Percentiles rank a stretch among this genome's conserved stretches.
These are phyloP conservation scores for Cydia pomonella DNA, from an alignment of 1,140 invertebrate genomes.

Conservation along the genomic window DNA sequence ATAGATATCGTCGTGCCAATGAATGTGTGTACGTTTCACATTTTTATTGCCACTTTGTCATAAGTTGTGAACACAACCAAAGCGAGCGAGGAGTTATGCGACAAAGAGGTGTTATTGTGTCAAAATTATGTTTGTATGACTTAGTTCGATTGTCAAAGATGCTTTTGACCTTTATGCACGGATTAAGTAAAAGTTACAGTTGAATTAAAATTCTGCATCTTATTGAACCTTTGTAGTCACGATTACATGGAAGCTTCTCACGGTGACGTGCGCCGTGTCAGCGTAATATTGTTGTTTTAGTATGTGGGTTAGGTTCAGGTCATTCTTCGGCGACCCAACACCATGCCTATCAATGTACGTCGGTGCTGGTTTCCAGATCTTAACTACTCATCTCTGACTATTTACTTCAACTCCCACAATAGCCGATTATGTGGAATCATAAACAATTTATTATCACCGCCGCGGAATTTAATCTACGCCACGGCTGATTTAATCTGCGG, in stretches of 20 bases:
- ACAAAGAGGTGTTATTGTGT: too few species aligned
- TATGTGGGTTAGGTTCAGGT: too few species aligned
- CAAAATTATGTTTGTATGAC: too few species aligned
- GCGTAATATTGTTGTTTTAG: too few species aligned
- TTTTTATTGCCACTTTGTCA: slow-evolving; percentile 1
- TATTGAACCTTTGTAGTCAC: background rate
- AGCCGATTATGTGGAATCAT: background rate
- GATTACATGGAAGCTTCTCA: background rate
- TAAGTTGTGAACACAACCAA: background rate
- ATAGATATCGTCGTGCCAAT: background rate
- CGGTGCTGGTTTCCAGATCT: background rate
- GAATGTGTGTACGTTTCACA: background rate
- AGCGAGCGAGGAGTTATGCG: background rate
- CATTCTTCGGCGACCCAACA: too few species aligned
- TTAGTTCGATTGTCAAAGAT: too few species aligned
- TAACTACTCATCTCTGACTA: background rate
- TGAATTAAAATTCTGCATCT: background rate
- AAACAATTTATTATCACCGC: background rate
- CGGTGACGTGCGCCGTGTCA: too few species aligned
- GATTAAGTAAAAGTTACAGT: background rate
- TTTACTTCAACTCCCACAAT: too few species aligned
- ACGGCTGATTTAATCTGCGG: background rate
- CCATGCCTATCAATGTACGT: too few species aligned
- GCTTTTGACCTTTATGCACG: too few species aligned
- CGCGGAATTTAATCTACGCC: background rate